These are phyloP conservation scores for Pollenia angustigena DNA, from an alignment of 2,888 invertebrate genomes.

Conservation along the genomic window DNA sequence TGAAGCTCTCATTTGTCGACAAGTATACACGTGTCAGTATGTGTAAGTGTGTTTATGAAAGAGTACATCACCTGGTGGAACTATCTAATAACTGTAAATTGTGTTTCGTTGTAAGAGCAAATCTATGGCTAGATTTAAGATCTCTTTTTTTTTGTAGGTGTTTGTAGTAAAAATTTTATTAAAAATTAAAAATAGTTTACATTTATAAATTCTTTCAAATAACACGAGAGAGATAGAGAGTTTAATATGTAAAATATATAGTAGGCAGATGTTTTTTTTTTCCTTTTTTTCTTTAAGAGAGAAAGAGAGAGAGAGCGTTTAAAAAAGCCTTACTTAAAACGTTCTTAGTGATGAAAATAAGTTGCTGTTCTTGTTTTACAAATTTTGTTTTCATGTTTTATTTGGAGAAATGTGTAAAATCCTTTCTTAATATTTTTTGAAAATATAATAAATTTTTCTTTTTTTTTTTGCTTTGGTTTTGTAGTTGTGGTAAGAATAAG, in stretches of 20 bases:
- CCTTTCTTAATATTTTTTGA: conserved; percentile 60
- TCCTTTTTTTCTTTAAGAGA: conserved; percentile 34
- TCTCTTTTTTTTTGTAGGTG: conserved; percentile 68
- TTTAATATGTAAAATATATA: conserved; percentile 64
- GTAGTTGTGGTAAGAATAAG: conserved; percentile 78
- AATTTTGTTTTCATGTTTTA: conserved; percentile 72
- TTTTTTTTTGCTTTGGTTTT: conserved; percentile 61
- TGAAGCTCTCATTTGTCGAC: conserved; percentile 20
- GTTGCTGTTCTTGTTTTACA: conserved; percentile 65
- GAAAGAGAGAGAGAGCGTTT: conserved; percentile 70
- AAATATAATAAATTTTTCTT: conserved; percentile 58
- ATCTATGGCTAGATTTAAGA: conserved; percentile 8
- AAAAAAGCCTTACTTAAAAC: conserved; percentile 69
- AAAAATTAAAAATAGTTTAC: conserved; percentile 72
- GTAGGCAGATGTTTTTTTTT: conserved; percentile 60
- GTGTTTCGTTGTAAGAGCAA: neutral
- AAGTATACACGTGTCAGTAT: neutral
- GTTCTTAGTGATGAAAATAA: conserved; percentile 42
- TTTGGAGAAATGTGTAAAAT: conserved; percentile 74
- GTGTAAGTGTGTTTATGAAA: neutral
- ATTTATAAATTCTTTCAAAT: conserved; percentile 66
- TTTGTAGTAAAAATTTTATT: conserved; percentile 73
- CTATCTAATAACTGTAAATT: neutral
- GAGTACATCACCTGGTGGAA: conserved; percentile 1
- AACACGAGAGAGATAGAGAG: conserved; percentile 75